Evolutionary conservation across 2,113 vertebrate species (phyloP).

Genomic region (Laticauda colubrina): DNA sequence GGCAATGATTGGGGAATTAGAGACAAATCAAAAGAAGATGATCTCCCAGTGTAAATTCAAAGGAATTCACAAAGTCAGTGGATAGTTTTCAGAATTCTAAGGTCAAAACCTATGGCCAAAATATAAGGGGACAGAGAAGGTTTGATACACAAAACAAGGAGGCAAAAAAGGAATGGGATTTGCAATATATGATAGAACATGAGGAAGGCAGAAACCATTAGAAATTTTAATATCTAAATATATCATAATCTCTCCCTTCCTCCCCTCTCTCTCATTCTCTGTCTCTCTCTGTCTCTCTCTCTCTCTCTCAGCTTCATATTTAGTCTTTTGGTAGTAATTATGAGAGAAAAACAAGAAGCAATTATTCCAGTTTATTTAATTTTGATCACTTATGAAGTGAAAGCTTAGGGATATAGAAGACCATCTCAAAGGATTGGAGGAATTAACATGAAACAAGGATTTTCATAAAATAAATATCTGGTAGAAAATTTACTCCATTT

Average conservation of each 20-base stretch:
- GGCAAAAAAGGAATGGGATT: neutral
- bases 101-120: neutral
- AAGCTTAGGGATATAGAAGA: neutral
- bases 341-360: neutral
- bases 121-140: neutral
- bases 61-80: neutral
- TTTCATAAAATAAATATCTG: neutral
- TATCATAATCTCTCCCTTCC: neutral
- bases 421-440: neutral
- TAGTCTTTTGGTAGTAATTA: neutral
- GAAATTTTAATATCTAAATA: neutral
- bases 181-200: neutral
- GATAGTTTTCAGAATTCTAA: neutral
- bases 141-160: neutral
- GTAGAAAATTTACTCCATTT: neutral
- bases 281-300: no score
- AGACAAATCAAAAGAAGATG: neutral
- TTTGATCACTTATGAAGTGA: neutral
- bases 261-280: no score
- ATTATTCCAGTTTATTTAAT: neutral
- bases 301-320: neutral
- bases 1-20: neutral
- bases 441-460: neutral
- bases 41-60: neutral
- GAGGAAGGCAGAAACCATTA: neutral